Evolutionary conservation across 2,797 vertebrate species (phyloP).

Genomic region (Darevskia nairensis): DNA sequence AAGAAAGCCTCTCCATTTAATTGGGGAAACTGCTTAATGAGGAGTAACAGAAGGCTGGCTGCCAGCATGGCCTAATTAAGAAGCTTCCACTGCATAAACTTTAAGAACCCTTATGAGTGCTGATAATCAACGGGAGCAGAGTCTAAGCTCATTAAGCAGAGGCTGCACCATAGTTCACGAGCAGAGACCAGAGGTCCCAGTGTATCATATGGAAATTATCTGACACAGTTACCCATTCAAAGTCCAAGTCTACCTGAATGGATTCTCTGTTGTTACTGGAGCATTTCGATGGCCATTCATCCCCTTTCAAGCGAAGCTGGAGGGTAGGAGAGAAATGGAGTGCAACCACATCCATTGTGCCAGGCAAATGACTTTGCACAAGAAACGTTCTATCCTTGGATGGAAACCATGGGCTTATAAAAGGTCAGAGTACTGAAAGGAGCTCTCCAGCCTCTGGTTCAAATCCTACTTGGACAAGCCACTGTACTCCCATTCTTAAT

Average conservation of each 20-base stretch:
- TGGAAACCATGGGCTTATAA: not conserved
- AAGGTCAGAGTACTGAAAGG: not conserved
- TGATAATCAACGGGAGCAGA: not conserved
- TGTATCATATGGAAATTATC: constrained; percentile 30
- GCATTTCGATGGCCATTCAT: not conserved
- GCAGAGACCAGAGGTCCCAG: not conserved
- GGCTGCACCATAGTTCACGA: not conserved
- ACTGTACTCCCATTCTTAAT: too few species aligned
- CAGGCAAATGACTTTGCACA: constrained; percentile 22
- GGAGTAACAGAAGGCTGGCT: constrained; percentile 54
- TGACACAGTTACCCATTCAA: constrained; percentile 3
- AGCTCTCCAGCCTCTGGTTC: not conserved
- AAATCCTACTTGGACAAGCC: not conserved
- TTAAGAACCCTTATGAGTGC: not conserved
- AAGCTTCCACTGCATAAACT: not conserved
- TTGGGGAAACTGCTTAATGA: constrained; percentile 58
- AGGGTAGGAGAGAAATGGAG: not conserved
- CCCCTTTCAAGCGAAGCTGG: constrained; percentile 9
- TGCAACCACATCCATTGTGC: constrained; percentile 30
- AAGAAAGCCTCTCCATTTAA: constrained; percentile 46
- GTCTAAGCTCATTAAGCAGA: constrained; percentile 38
- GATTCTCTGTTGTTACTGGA: constrained; percentile 24
- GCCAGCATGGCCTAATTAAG: constrained; percentile 51
- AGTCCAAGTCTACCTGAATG: constrained; percentile 47
- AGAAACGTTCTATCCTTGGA: not conserved